Conservation (phyloP, 2,797 vertebrate genomes). For the Arnoldichthys spilopterus region DNA sequence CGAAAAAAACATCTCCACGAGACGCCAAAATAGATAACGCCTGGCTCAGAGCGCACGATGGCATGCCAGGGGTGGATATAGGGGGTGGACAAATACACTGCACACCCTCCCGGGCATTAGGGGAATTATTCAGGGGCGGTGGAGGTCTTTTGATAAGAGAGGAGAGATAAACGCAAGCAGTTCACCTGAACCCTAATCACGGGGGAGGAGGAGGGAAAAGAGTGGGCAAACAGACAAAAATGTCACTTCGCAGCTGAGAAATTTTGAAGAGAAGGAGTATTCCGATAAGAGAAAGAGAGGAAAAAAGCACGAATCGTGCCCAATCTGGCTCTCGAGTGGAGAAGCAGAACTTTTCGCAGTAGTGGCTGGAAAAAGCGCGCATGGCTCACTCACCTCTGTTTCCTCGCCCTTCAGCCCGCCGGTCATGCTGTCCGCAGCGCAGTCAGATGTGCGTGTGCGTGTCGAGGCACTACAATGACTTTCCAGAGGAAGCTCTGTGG, state of each 20-base stretch:
- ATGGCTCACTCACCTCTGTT: constrained; percentile 85
- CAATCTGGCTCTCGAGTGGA: neutral
- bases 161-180: neutral
- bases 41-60: constrained; percentile 5
- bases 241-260: neutral
- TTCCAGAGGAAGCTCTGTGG: constrained; percentile 73
- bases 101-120: constrained; percentile 4
- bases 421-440: constrained; percentile 86
- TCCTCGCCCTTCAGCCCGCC: constrained; percentile 89
- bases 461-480: constrained; percentile 67
- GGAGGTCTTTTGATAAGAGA: constrained; percentile 8
- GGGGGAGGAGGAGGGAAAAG: neutral
- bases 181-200: constrained; percentile 25
- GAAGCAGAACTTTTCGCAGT: too few relatives aligned
- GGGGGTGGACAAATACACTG: constrained; percentile 7
- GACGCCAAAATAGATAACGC: constrained; percentile 55
- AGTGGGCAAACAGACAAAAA: neutral
- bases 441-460: constrained; percentile 65
- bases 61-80: neutral
- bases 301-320: neutral
- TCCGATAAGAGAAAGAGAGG: neutral
- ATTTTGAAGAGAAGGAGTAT: neutral
- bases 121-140: neutral
- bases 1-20: constrained; percentile 50
- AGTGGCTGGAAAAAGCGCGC: too few relatives aligned